A percentile compares a stretch with the other conserved stretches of the same genome.
These are phyloP conservation scores for Apodemia duryi DNA, from an alignment of 2,888 invertebrate species.

Conservation along the genomic window DNA sequence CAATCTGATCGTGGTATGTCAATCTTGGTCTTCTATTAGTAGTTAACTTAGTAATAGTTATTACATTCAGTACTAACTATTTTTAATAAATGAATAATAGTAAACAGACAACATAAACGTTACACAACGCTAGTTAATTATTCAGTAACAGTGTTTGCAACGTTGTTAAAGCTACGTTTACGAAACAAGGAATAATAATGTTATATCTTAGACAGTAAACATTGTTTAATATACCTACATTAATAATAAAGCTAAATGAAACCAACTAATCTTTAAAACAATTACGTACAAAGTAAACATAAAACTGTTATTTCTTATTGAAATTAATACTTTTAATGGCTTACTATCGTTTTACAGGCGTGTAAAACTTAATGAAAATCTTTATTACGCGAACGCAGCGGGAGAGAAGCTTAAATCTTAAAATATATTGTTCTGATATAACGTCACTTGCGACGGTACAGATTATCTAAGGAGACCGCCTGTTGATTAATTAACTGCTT, in stretches of 20 bases:
- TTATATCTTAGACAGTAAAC: background rate
- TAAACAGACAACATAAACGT: no score
- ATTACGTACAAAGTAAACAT: slow-evolving; percentile 12
- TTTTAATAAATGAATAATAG: no score
- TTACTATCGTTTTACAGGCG: slow-evolving; percentile 13
- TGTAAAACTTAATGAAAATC: slow-evolving; percentile 29
- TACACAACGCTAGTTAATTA: background rate
- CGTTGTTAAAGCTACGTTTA: background rate
- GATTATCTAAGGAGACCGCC: slow-evolving; percentile 17
- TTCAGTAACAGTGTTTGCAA: background rate
- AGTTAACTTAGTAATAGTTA: no score
- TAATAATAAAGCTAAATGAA: background rate
- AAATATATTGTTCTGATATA: slow-evolving; percentile 24
- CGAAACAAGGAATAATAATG: background rate
- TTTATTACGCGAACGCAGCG: slow-evolving; percentile 27
- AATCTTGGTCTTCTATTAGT: no score
- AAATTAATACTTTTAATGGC: slow-evolving; percentile 16
- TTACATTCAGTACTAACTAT: no score
- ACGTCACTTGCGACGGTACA: slow-evolving; percentile 6
- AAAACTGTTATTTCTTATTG: slow-evolving; percentile 11
- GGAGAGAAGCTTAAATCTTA: slow-evolving; percentile 24
- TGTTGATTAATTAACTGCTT: slow-evolving; percentile 15
- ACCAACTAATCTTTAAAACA: slow-evolving; percentile 5
- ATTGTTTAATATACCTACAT: background rate
- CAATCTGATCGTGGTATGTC: no score